Evolutionary conservation across 2,113 vertebrate species (phyloP).

Genomic region (Suncus etruscus): DNA sequence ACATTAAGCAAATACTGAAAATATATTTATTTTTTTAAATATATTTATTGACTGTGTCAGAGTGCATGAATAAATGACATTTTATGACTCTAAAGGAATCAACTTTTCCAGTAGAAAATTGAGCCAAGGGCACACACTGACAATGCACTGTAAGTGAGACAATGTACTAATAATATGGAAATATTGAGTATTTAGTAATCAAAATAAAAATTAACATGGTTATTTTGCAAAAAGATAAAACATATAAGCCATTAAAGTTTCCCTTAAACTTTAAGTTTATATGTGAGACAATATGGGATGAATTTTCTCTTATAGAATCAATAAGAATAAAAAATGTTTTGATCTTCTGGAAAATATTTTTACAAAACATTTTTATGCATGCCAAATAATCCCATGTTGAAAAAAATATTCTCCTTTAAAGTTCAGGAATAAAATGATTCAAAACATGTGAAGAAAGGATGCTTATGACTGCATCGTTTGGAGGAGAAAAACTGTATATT

Average conservation of each 20-base stretch:
- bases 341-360: conserved; percentile 55
- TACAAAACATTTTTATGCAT: conserved; percentile 47
- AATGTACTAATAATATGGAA: conserved; percentile 39
- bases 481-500: conserved; percentile 49
- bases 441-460: conserved; percentile 48
- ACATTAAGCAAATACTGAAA: conserved; percentile 56
- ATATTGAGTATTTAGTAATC: not conserved
- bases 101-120: conserved; percentile 49
- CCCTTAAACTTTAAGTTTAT: not conserved
- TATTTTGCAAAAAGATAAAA: conserved; percentile 14
- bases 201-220: conserved; percentile 20
- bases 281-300: conserved; percentile 12
- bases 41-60: not conserved
- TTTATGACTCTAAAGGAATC: conserved; percentile 47
- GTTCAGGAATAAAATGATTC: conserved; percentile 27
- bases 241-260: conserved; percentile 14
- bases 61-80: conserved; percentile 39
- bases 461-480: conserved; percentile 31
- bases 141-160: conserved; percentile 12
- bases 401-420: conserved; percentile 34
- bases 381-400: conserved; percentile 37
- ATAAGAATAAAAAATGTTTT: conserved; percentile 25
- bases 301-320: conserved; percentile 26
- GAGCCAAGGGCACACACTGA: conserved; percentile 14
- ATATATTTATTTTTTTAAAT: not conserved